Percentiles rank a stretch among this genome's conserved stretches.
phyloP scores from a whole-genome alignment of 2,113 vertebrate species.

The Pomatorhinus ruficollis region DNA sequence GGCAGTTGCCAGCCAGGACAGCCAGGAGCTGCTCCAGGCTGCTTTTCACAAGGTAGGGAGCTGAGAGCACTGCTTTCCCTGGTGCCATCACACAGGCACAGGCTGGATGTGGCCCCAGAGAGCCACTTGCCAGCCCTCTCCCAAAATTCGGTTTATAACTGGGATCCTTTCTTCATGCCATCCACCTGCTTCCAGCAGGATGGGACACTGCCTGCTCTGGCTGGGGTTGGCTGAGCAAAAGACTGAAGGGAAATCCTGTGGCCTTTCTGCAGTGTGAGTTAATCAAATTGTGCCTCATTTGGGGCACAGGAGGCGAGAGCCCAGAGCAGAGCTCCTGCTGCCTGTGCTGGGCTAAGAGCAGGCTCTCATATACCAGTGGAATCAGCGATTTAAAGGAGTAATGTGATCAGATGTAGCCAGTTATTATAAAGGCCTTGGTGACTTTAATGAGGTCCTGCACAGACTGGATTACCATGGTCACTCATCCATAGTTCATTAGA shows the following conservation, averaged over 20 bases:
- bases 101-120: background rate
- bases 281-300: background rate
- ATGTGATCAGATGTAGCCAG: constrained; percentile 55
- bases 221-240: background rate
- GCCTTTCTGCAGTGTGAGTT: background rate
- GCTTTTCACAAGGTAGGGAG: rapidly evolving
- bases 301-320: background rate
- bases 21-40: background rate
- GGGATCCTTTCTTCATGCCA: background rate
- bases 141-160: background rate
- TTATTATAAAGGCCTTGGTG: constrained; percentile 23
- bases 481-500: constrained; percentile 71
- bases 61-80: rapidly evolving
- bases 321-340: background rate
- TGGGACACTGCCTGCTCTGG: background rate
- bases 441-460: constrained; percentile 63
- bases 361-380: background rate
- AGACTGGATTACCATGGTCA: constrained; percentile 63
- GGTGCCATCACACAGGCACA: too few relatives aligned
- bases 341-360: background rate
- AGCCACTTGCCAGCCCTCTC: background rate
- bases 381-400: constrained; percentile 15
- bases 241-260: background rate
- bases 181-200: background rate
- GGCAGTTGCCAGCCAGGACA: background rate